Base-by-base conservation (phyloP, 2,888 invertebrate genomes). In the Agrotis exclamationis region DNA sequence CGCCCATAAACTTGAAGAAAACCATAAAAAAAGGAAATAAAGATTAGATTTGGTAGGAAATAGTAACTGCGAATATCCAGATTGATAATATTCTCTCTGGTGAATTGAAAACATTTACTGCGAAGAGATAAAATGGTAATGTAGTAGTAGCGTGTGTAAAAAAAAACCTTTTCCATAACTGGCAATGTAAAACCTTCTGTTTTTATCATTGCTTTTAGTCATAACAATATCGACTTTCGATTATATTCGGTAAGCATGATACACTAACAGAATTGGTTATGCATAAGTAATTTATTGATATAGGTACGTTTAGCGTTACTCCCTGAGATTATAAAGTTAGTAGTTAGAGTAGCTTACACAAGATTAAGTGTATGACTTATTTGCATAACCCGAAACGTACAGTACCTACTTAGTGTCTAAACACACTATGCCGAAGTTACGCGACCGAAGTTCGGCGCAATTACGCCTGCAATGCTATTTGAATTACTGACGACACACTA, bases 161-260 rank as follows among this genome's bases (percentile, higher is more conserved):
- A 63, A 63, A 18, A 33, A 63, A 60, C 60, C 59, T 74, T 53
- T 58, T 47, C 59, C 22, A 74, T 70, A 60, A 60, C 54, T 13
- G 48, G 28, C 48, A 1, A 5, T 50, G 67, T 56, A 47, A 45
- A 57, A 54, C 44, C 44, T 60, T 70, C 47, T 48, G 24, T 22
- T 70, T 74, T 70, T 75, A 74, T 70, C 56, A 47, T 22, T 48
- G 51, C 62, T 74, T 74, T 58, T 22, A 70, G 59, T 28, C 33
- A 51, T 74, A 74, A 60, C 50, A 58, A 51, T 62, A 65, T 62
- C 45, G n/a, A 39, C 7, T 18, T 47, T 50, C 28, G 22, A 74
- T 73, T 60, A 14, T 51, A 62, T 62, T 51, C 14, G 14, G 0
- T 50, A 20, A 22, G 28, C 20, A 22, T 14, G 2, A 22, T 22